phyloP scores from a whole-genome alignment of 30 jellyfish, hydroid and myxozoan genomes.

The Clytia hemisphaerica region DNA sequence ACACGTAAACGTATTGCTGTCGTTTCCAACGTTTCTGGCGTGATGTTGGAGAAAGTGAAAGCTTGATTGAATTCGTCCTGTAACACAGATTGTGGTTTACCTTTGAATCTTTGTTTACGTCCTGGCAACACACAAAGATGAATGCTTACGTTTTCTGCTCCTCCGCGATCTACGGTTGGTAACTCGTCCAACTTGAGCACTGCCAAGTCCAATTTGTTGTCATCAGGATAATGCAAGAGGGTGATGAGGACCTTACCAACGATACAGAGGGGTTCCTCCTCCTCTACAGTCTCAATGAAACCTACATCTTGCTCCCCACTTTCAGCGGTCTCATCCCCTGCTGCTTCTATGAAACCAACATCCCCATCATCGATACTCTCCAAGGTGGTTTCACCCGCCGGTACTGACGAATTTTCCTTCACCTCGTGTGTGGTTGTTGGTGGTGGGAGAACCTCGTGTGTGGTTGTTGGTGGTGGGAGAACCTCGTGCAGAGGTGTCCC shows the following conservation, averaged over 20 bases:
- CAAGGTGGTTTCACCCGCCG: no score
- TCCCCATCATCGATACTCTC: no score
- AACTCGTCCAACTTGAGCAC: constrained; percentile 61
- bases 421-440: no score
- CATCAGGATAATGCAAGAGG: constrained; percentile 60
- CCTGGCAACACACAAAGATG: constrained; percentile 64
- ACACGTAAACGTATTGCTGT: constrained; percentile 67
- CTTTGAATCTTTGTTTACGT: constrained; percentile 48
- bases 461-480: no score
- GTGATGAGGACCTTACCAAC: constrained; percentile 59
- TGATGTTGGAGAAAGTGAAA: constrained; percentile 43
- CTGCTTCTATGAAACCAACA: no score
- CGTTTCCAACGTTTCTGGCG: constrained; percentile 38
- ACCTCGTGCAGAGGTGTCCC: no score
- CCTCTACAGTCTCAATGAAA: no score
- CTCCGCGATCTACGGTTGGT: constrained; percentile 81
- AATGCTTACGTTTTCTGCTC: constrained; percentile 56
- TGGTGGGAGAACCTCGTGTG: no score
- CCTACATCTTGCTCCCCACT: no score
- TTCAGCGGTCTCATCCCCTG: no score
- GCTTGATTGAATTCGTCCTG: constrained; percentile 63
- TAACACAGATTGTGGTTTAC: constrained; percentile 47
- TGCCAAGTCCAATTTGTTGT: constrained; percentile 60
- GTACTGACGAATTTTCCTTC: no score
- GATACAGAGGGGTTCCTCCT: constrained; percentile 57